A percentile compares a stretch with the other conserved stretches of the same genome.
phyloP scores from a whole-genome alignment of 2,888 invertebrate species.

The Mystacides longicornis region DNA sequence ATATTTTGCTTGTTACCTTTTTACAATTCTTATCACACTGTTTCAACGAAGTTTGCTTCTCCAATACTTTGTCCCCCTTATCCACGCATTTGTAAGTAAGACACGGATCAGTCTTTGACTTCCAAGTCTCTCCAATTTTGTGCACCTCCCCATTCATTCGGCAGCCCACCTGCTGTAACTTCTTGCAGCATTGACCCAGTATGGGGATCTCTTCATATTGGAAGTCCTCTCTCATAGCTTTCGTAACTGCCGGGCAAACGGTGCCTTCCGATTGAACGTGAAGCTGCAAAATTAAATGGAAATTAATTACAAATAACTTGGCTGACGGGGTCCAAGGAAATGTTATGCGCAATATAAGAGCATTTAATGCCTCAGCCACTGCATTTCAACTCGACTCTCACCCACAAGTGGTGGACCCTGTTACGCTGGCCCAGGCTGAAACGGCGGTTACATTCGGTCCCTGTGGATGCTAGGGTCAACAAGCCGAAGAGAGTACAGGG shows the following conservation, averaged over 20 bases:
- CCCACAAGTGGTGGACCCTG: too few relatives aligned
- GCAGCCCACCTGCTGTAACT: constrained; percentile 48
- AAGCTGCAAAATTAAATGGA: constrained; percentile 43
- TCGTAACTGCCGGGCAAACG: constrained; percentile 45
- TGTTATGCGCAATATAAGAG: too few relatives aligned
- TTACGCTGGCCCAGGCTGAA: too few relatives aligned
- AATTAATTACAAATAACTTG: not conserved
- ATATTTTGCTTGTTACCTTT: constrained; percentile 30
- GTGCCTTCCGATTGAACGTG: constrained; percentile 49
- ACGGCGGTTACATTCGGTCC: too few relatives aligned
- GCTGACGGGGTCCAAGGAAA: too few relatives aligned
- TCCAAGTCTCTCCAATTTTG: constrained; percentile 43
- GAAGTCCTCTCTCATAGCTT: constrained; percentile 41
- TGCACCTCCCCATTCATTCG: constrained; percentile 44
- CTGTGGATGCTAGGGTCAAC: too few relatives aligned
- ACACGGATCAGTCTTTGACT: constrained; percentile 48
- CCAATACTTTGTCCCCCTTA: constrained; percentile 41
- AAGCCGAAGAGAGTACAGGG: too few relatives aligned
- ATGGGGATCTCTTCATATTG: constrained; percentile 41
- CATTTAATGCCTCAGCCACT: too few relatives aligned
- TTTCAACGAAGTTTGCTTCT: constrained; percentile 47
- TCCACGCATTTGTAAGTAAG: constrained; percentile 47
- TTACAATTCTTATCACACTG: constrained; percentile 45
- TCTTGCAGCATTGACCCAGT: constrained; percentile 52
- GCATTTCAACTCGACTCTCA: too few relatives aligned